Conservation (phyloP, 2,113 vertebrate genomes). For the Polypterus senegalus region DNA sequence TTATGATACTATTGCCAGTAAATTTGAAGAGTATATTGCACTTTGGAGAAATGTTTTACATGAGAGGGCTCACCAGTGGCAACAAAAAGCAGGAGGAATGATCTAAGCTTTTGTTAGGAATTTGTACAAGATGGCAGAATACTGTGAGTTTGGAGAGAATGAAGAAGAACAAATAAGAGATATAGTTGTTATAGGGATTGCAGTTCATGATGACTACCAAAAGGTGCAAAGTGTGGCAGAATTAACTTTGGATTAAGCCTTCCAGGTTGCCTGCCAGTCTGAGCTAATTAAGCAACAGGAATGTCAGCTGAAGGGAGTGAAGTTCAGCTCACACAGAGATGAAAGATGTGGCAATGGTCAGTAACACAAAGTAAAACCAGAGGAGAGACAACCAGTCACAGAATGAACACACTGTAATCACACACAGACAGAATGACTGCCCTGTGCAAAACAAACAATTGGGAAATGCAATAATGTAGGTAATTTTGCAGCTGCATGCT, state of each 20-base stretch:
- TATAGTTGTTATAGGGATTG: constrained; percentile 13
- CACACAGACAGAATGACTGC: neutral
- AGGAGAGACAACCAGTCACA: neutral
- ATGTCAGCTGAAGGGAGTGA: constrained; percentile 5
- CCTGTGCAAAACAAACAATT: neutral
- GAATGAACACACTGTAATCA: neutral
- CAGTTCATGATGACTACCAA: constrained; percentile 9
- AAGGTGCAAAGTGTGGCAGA: constrained; percentile 20
- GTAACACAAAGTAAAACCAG: neutral
- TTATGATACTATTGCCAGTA: constrained; percentile 4
- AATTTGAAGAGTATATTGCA: constrained; percentile 18
- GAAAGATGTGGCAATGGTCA: neutral
- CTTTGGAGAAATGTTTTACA: constrained; percentile 12
- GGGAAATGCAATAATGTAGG: constrained; percentile 11
- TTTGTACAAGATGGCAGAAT: constrained; percentile 11
- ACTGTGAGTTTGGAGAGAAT: constrained; percentile 13
- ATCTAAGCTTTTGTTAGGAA: constrained; percentile 14
- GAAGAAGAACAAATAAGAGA: constrained; percentile 12
- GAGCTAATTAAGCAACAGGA: constrained; percentile 14
- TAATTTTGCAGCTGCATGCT: constrained; percentile 8
- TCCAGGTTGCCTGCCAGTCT: constrained; percentile 9
- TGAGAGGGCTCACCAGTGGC: constrained; percentile 7
- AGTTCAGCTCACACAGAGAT: neutral
- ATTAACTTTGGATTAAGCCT: constrained; percentile 11
- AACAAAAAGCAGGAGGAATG: constrained; percentile 6